Conservation (phyloP, 2,113 vertebrate species). For the Callipepla californica region DNA sequence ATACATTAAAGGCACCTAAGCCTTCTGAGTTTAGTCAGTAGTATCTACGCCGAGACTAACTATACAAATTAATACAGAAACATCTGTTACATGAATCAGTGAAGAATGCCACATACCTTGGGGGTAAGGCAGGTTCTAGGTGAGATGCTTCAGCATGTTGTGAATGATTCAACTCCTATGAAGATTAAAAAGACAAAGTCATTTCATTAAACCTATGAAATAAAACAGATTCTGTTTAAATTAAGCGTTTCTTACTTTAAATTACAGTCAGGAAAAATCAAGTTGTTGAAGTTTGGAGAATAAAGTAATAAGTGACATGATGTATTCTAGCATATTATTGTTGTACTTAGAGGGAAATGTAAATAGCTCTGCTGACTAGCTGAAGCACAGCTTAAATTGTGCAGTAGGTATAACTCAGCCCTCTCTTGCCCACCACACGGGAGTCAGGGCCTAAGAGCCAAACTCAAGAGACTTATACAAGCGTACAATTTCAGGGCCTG, state of each 20-base stretch:
- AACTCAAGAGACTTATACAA: neutral
- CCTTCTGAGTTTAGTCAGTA: neutral
- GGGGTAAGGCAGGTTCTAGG: slow-evolving; percentile 77
- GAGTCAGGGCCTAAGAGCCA: neutral
- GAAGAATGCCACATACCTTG: slow-evolving; percentile 79
- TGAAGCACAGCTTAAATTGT: neutral
- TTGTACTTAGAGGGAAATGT: neutral
- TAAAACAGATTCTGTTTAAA: neutral
- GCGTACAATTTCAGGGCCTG: neutral
- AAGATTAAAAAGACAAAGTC: slow-evolving; percentile 27
- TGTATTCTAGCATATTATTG: neutral
- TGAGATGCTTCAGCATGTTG: slow-evolving; percentile 54
- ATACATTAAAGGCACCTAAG: neutral
- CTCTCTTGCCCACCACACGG: neutral
- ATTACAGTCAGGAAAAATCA: neutral
- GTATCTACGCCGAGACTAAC: neutral
- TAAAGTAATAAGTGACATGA: neutral
- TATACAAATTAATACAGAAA: neutral
- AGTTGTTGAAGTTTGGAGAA: neutral
- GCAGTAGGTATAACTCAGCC: neutral
- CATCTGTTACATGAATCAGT: neutral
- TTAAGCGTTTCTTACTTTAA: neutral
- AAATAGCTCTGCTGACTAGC: neutral
- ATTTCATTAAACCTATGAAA: neutral
- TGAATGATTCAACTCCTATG: slow-evolving; percentile 75